A percentile compares a stretch with the other conserved stretches of the same genome.
Evolutionary conservation across 2,113 vertebrate species (phyloP).

Genomic region (Mormyrus iriodes): DNA sequence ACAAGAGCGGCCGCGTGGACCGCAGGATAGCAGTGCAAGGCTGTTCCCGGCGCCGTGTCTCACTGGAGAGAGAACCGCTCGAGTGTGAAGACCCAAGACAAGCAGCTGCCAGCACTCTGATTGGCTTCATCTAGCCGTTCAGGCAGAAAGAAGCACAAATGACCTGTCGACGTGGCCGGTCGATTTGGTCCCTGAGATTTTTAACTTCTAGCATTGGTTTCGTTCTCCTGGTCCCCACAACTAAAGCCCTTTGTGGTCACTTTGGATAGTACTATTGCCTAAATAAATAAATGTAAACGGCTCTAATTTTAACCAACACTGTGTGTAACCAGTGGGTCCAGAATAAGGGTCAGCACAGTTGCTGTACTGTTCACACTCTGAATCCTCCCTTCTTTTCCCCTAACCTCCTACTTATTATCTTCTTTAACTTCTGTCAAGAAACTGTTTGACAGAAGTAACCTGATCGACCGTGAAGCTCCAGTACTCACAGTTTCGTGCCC

Average conservation of each 20-base stretch:
- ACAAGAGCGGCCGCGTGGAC: neutral
- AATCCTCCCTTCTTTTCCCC: neutral
- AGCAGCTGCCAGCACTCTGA: neutral
- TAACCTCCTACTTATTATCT: neutral
- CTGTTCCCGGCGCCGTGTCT: neutral
- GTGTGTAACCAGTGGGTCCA: neutral
- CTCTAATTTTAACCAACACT: neutral
- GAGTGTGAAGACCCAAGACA: slow-evolving; percentile 3
- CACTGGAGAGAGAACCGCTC: slow-evolving; percentile 17
- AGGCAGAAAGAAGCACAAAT: slow-evolving; percentile 1
- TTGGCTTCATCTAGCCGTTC: neutral
- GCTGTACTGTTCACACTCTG: neutral
- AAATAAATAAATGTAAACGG: neutral
- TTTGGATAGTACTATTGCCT: neutral
- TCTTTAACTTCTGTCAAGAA: neutral
- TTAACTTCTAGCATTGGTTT: neutral
- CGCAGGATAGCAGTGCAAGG: neutral
- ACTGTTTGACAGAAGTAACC: neutral
- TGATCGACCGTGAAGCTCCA: neutral
- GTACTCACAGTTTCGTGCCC: neutral
- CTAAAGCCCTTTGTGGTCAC: neutral
- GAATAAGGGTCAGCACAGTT: neutral
- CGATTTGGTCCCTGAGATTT: neutral
- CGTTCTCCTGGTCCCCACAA: neutral
- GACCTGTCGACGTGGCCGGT: neutral